These are phyloP conservation scores for Alauda arvensis DNA, from an alignment of 2,797 vertebrate genomes.

Conservation along the genomic window DNA sequence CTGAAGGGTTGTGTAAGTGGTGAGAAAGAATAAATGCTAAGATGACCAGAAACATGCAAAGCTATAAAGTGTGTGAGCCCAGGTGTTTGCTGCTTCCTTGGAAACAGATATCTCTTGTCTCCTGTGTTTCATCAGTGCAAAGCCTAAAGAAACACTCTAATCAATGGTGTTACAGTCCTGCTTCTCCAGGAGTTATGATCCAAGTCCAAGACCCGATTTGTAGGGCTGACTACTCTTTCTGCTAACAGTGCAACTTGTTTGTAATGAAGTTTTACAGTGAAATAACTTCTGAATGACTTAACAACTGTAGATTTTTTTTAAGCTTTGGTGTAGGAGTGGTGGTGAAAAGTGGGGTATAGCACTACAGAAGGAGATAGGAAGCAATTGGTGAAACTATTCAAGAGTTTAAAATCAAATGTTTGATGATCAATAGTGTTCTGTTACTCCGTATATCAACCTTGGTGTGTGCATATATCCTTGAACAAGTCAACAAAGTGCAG, in stretches of 20 bases:
- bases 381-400: not conserved
- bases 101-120: not conserved
- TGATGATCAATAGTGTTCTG: not conserved
- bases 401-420: not conserved
- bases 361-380: not conserved
- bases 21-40: not conserved
- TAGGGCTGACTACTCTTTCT: not conserved
- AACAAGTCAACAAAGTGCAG: not conserved
- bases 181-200: not conserved
- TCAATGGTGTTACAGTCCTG: not conserved
- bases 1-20: not conserved
- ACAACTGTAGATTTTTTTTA: not conserved
- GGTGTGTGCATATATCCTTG: not conserved
- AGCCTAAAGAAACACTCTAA: not conserved
- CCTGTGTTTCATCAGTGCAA: not conserved
- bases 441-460: not conserved
- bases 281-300: not conserved
- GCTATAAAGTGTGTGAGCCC: not conserved
- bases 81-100: not conserved
- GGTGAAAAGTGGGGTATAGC: not conserved
- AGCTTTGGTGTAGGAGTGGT: not conserved
- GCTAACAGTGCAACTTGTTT: not conserved
- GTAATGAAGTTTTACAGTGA: not conserved
- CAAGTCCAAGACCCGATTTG: not conserved
- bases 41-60: not conserved